Evolutionary conservation across 2,113 vertebrate genomes (phyloP).

Genomic region (Raphicerus campestris): DNA sequence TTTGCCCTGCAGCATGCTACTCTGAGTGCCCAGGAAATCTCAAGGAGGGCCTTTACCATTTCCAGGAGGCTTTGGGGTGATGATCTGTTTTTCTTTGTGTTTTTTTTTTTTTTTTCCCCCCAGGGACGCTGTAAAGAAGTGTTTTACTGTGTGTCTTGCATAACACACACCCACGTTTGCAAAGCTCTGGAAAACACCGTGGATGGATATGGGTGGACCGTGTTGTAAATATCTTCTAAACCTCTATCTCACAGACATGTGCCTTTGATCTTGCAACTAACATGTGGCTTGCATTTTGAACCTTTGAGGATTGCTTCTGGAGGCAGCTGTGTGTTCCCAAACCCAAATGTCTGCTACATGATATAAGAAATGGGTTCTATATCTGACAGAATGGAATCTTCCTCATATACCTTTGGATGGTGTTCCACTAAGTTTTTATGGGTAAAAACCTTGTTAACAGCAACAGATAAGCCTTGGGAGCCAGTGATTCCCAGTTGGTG

Average conservation of each 20-base stretch:
- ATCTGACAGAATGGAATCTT: not conserved
- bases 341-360: not conserved
- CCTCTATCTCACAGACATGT: not conserved
- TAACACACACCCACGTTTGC: not conserved
- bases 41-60: not conserved
- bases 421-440: not conserved
- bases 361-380: not conserved
- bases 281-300: not conserved
- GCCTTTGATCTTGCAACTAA: constrained; percentile 33
- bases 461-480: not conserved
- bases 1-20: not conserved
- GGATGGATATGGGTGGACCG: not conserved
- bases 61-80: not conserved
- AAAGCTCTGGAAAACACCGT: not conserved
- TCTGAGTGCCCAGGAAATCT: not conserved
- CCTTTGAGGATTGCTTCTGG: not conserved
- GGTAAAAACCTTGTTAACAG: not conserved
- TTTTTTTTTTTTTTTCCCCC: not conserved
- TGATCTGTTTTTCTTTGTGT: not conserved
- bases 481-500: not conserved
- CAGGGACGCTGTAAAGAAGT: constrained; percentile 74
- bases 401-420: not conserved
- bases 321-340: not conserved
- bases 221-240: not conserved
- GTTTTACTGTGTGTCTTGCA: constrained; percentile 56